Evolutionary conservation across 2,888 invertebrate genomes (phyloP).

Genomic region (Argyresthia goedartella): DNA sequence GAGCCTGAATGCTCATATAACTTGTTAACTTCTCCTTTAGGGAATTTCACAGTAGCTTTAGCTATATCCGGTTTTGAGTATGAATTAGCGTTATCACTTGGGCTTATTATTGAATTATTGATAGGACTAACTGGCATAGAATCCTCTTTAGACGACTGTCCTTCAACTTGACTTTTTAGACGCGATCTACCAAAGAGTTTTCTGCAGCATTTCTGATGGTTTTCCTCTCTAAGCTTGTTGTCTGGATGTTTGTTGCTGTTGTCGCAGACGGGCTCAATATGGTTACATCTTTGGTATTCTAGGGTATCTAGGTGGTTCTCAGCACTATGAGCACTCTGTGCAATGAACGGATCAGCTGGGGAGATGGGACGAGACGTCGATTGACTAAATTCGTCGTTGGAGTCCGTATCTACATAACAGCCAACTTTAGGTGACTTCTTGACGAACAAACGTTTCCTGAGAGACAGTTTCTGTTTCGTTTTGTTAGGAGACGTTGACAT

Average conservation of each 20-base stretch:
- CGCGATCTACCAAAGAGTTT: constrained; percentile 58
- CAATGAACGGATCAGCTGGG: constrained; percentile 59
- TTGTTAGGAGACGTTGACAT: constrained; percentile 65
- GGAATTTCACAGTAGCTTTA: constrained; percentile 52
- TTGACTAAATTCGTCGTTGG: constrained; percentile 53
- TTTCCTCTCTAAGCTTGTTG: constrained; percentile 39
- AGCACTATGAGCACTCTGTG: constrained; percentile 44
- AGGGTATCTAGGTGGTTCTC: constrained; percentile 30
- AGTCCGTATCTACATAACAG: constrained; percentile 62
- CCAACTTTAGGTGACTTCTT: constrained; percentile 68
- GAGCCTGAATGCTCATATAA: constrained; percentile 60
- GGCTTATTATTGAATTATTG: constrained; percentile 45
- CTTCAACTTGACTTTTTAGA: constrained; percentile 52
- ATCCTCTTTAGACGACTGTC: constrained; percentile 37
- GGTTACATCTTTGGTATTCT: constrained; percentile 29
- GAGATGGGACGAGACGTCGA: constrained; percentile 58
- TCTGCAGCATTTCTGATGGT: constrained; percentile 50
- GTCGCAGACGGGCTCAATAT: constrained; percentile 29
- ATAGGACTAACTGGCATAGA: constrained; percentile 50
- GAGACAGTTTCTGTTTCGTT: constrained; percentile 59
- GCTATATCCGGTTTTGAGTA: constrained; percentile 52
- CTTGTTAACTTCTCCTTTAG: constrained; percentile 50
- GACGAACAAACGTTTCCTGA: constrained; percentile 60
- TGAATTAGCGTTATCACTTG: constrained; percentile 43
- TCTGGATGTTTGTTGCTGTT: constrained; percentile 26